Percentiles rank a stretch among this genome's conserved stretches.
phyloP scores from a whole-genome alignment of 2,113 vertebrate species.

The Acrocephalus kingi region DNA sequence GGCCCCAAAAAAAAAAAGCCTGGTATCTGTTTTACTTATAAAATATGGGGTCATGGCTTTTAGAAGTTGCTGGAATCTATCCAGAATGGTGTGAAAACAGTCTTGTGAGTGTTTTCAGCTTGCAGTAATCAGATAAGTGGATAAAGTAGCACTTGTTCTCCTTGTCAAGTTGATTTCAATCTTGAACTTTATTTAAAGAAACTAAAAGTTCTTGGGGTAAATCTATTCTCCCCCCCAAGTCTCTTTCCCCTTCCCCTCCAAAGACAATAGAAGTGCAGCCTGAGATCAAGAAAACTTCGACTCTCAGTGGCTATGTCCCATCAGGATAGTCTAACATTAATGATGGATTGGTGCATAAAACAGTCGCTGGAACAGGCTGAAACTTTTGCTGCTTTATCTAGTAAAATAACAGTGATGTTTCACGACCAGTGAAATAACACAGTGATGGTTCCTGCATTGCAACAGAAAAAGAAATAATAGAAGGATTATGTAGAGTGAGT shows the following conservation, averaged over 20 bases:
- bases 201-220: neutral
- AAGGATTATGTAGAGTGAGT: neutral
- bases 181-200: neutral
- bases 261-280: neutral
- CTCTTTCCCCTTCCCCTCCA: neutral
- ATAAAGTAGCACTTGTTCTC: neutral
- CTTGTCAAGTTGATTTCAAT: neutral
- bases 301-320: neutral
- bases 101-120: neutral
- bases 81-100: neutral
- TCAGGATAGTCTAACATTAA: neutral
- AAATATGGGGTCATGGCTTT: neutral
- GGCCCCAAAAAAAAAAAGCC: neutral
- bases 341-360: neutral
- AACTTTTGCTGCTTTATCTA: neutral
- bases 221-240: fast-evolving
- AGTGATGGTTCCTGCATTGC: neutral
- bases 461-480: neutral
- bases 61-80: neutral
- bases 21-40: slow-evolving; percentile 3
- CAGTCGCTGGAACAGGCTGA: neutral
- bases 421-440: neutral
- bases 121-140: neutral
- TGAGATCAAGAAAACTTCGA: neutral
- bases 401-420: too few relatives aligned